Evolutionary conservation across 2,888 invertebrate genomes (phyloP), one percentile per base, ranked within the genome.

Genomic region (Sinodicranocentrus sp.): DNA sequence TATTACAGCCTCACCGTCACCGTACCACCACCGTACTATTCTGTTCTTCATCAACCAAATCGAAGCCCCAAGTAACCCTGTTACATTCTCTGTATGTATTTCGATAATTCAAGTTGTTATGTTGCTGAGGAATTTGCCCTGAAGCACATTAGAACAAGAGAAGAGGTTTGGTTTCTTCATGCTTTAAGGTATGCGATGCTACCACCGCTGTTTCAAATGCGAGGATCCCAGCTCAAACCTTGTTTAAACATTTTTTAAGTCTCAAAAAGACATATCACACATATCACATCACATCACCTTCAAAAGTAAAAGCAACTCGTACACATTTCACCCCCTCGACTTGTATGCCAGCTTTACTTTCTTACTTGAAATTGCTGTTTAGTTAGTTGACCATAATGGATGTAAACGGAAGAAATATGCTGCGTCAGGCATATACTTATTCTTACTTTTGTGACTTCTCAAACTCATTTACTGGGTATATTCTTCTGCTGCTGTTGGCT

Each of bases 111-210:
- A 79, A 72, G 72, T 80, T 80, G 80, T 79, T 79, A 79, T 82
- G 68, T 72, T 86, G 84, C 83, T 86, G 83, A 86, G 84, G 86
- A 86, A 86, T 86, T 86, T 86, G 86, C 86, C 86, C 86, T 48
- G 75, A 78, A 78, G 85, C 78, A 75, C 43, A 57, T 44, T 52
- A 70, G 52, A 59, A 71, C 70, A 72, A 39, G 52, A 72, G 77
- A 80, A 79, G 61, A 80, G 65, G 65, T 72, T 72, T 65, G 68
- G 77, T 76, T 77, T n/a, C 28, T 25, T 75, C 19, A 19, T n/a
- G 17, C 48, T 48, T n/a, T 48, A n/a, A 8, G 17, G 63, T 63
- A 39, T 63, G 63, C 26, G 17, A 17, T 61, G 25, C 39, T 44
- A 33, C 10, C 10, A n/a, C n/a, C n/a, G n/a, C n/a, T n/a, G n/a